Conservation (phyloP, 37 sponge, comb jelly and placozoan genomes). For the Bolinopsis microptera region DNA sequence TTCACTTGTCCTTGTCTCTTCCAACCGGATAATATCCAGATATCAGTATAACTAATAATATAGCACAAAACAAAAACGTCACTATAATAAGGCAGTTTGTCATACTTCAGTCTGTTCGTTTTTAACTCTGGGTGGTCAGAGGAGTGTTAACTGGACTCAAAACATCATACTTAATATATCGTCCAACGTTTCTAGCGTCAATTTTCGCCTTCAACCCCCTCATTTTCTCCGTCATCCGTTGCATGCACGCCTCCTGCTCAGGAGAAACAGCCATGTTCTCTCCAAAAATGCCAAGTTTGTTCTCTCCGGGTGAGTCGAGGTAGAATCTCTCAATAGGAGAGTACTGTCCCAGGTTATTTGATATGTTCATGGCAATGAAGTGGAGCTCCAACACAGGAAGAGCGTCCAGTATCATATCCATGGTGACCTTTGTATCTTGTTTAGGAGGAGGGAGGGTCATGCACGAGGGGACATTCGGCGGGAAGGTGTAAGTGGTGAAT, state of each 20-base stretch:
- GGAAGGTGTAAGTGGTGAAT: neutral
- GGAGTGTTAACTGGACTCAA: neutral
- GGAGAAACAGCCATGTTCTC: constrained; percentile 39
- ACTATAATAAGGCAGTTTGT: too few relatives aligned
- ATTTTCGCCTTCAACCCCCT: neutral
- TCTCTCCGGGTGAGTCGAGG: neutral
- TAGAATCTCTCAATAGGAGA: constrained; percentile 19
- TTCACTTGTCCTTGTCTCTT: too few relatives aligned
- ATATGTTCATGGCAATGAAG: neutral
- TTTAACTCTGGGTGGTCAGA: neutral
- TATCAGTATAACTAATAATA: too few relatives aligned
- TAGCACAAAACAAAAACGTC: too few relatives aligned
- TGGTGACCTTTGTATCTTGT: neutral
- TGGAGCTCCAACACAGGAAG: neutral
- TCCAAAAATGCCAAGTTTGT: neutral
- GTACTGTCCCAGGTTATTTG: neutral
- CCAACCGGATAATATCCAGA: too few relatives aligned
- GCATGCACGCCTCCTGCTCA: constrained; percentile 13
- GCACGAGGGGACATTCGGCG: neutral
- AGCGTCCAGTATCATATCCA: neutral
- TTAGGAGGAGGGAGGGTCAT: neutral
- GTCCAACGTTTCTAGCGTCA: neutral
- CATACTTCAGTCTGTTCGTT: too few relatives aligned
- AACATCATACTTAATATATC: constrained; percentile 5
- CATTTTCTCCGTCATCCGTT: neutral